Percentiles rank a stretch among this genome's conserved stretches.
Evolutionary conservation across 2,888 invertebrate species (phyloP).

Genomic region (Entomobrya proxima): DNA sequence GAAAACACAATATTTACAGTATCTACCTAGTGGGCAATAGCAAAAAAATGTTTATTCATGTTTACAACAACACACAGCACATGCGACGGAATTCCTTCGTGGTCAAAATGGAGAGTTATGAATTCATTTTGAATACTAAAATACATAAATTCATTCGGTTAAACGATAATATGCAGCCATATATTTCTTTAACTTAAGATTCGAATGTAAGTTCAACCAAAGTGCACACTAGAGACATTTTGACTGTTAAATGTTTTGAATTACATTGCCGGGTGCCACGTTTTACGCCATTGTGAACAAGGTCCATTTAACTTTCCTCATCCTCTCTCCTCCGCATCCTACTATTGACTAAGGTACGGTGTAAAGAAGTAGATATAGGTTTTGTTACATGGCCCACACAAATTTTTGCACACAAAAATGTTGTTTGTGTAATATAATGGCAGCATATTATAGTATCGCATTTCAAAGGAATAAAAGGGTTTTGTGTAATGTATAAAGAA

Average conservation of each 20-base stretch:
- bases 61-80: neutral
- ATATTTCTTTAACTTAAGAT: neutral
- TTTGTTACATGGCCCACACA: too few relatives aligned
- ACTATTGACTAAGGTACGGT: neutral
- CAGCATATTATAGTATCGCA: constrained; percentile 4
- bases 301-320: too few relatives aligned
- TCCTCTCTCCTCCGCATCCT: neutral
- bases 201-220: too few relatives aligned
- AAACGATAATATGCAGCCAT: neutral
- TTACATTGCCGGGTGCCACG: too few relatives aligned
- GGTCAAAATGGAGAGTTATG: constrained; percentile 1
- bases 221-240: too few relatives aligned
- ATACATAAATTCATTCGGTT: neutral
- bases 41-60: neutral
- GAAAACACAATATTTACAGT: too few relatives aligned
- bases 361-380: too few relatives aligned
- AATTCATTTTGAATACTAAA: neutral
- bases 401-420: neutral
- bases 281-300: too few relatives aligned
- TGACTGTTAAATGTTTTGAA: too few relatives aligned
- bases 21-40: too few relatives aligned
- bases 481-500: neutral
- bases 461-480: neutral
- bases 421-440: neutral
- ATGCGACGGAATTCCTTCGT: constrained; percentile 5